A percentile compares a stretch with the other conserved stretches of the same genome.
These are phyloP conservation scores for Psettodes erumei DNA, from an alignment of 2,113 vertebrate genomes.

Conservation along the genomic window DNA sequence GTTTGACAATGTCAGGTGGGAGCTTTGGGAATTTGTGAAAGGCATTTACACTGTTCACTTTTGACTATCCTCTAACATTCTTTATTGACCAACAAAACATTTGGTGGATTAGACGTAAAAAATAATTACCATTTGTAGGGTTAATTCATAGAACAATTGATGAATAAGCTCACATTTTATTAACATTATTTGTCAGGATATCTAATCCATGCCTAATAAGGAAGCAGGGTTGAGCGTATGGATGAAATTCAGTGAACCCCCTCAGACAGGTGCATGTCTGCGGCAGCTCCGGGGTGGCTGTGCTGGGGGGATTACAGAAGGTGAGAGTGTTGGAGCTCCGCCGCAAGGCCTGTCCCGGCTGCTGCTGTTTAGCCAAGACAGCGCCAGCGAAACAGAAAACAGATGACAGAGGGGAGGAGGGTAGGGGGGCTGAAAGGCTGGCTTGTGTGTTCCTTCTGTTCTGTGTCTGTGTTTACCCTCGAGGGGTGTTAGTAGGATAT, in stretches of 20 bases:
- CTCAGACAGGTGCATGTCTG: slow-evolving; percentile 70
- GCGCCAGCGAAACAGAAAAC: slow-evolving; percentile 75
- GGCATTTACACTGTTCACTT: neutral
- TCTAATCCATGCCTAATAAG: neutral
- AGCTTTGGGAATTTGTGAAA: no score
- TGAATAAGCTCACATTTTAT: neutral
- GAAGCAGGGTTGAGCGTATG: slow-evolving; percentile 9
- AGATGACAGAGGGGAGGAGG: slow-evolving; percentile 68
- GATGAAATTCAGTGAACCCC: slow-evolving; percentile 46
- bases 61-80: neutral
- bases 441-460: slow-evolving; percentile 69
- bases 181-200: neutral
- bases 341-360: slow-evolving; percentile 60
- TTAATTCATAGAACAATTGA: neutral
- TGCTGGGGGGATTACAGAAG: slow-evolving; percentile 69
- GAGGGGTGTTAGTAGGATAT: slow-evolving; percentile 66
- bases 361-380: slow-evolving; percentile 72
- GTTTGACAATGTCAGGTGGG: no score
- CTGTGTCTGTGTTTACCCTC: slow-evolving; percentile 72
- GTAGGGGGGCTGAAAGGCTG: slow-evolving; percentile 46
- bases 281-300: slow-evolving; percentile 58
- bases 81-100: neutral
- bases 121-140: neutral
- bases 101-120: neutral
- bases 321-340: slow-evolving; percentile 66